These are phyloP conservation scores for Leiothrix lutea DNA, from an alignment of 2,113 vertebrate species.

Conservation along the genomic window DNA sequence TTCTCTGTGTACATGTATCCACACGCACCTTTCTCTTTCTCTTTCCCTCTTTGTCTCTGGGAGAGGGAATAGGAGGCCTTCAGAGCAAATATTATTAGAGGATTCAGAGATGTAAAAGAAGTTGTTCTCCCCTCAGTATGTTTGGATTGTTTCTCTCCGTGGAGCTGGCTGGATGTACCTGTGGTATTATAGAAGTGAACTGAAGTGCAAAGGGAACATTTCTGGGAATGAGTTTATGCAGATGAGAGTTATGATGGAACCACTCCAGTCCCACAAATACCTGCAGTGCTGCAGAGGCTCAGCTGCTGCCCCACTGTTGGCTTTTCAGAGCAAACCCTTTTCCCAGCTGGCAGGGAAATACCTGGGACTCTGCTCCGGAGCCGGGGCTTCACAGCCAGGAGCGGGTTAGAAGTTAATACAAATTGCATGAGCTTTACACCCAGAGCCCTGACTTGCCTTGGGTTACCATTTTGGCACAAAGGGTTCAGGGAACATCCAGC, in stretches of 20 bases:
- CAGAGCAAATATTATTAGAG: conserved; percentile 5
- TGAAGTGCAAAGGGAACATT: background rate
- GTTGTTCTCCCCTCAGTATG: background rate
- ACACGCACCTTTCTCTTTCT: background rate
- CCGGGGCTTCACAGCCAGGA: background rate
- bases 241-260: background rate
- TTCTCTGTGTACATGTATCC: background rate
- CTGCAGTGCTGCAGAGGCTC: background rate
- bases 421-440: conserved; percentile 57
- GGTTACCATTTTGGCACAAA: conserved; percentile 55
- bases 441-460: conserved; percentile 34
- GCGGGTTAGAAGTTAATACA: background rate
- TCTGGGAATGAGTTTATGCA: background rate
- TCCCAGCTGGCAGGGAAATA: background rate
- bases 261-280: background rate
- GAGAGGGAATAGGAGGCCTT: conserved; percentile 2
- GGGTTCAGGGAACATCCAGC: conserved; percentile 21
- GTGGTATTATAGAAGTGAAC: background rate
- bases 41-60: background rate
- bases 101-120: conserved; percentile 8
- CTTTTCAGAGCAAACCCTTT: background rate
- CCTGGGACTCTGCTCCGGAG: background rate
- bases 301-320: background rate
- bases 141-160: background rate
- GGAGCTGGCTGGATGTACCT: background rate